Percentiles rank a stretch among this genome's conserved stretches.
Conservation (phyloP, 1,140 invertebrate genomes). For the Anadara kagoshimensis region DNA sequence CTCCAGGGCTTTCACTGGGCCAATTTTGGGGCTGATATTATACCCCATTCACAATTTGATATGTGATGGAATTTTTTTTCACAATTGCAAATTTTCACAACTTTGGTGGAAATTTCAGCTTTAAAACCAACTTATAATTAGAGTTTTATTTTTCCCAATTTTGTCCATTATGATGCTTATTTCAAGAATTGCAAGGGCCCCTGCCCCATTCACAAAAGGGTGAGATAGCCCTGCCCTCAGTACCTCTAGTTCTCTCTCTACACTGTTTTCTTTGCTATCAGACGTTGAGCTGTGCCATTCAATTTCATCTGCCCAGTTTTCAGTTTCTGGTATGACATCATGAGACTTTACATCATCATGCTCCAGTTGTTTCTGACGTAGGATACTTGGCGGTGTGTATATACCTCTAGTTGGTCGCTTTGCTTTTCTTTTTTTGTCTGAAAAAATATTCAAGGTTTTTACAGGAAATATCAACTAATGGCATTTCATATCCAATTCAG, state of each 20-base stretch:
- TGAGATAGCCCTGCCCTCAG: too few relatives aligned
- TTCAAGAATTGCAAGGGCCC: too few relatives aligned
- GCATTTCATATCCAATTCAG: background rate
- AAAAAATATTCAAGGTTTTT: background rate
- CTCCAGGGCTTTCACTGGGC: too few relatives aligned
- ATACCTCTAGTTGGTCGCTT: slow-evolving; percentile 53
- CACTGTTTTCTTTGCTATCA: slow-evolving; percentile 57
- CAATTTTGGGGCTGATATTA: too few relatives aligned
- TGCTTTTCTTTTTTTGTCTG: slow-evolving; percentile 31
- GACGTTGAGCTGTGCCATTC: slow-evolving; percentile 39
- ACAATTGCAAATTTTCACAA: too few relatives aligned
- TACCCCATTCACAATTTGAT: too few relatives aligned
- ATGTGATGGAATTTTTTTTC: too few relatives aligned
- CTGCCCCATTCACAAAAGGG: too few relatives aligned
- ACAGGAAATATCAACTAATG: background rate
- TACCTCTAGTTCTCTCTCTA: slow-evolving; percentile 39
- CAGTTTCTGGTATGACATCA: slow-evolving; percentile 1
- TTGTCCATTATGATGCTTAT: too few relatives aligned
- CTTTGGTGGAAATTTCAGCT: too few relatives aligned
- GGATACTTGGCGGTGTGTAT: slow-evolving; percentile 52
- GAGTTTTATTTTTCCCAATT: too few relatives aligned
- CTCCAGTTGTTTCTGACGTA: slow-evolving; percentile 23
- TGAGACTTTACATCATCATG: slow-evolving; percentile 8
- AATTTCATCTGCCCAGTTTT: slow-evolving; percentile 46
- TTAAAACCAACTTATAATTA: too few relatives aligned